Base-by-base conservation (phyloP, 2,797 vertebrate genomes). In the Hoplostethus atlanticus region DNA sequence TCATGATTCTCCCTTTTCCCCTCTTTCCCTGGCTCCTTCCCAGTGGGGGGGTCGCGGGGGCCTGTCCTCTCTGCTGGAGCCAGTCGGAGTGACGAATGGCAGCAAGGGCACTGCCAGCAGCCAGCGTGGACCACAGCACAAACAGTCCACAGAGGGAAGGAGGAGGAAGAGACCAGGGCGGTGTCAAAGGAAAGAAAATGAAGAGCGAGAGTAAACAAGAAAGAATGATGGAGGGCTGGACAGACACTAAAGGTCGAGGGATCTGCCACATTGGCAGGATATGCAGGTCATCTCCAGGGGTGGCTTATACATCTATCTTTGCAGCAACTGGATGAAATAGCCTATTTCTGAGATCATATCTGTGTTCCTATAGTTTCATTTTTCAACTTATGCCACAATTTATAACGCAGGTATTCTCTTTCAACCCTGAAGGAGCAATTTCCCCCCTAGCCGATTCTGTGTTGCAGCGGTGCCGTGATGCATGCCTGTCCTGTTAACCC, bases 31-130 rank as follows among this genome's bases (percentile, higher is more conserved):
- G 38, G 73, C 76, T 76, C 75, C 68, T 77, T 81, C 79, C 84
- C 83, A 81, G 76, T 79, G 77, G 78, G 76, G 65, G 80, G 87
- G 85, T 89, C 86, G 88, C 48, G 69, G 78, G 78, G 80, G 63
- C 71, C 77, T 85, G 87, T 90, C 84, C 88, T 87, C 80, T 87
- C 86, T 77, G 74, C 80, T 88, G 82, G 73, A 88, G 83, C 84
- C 75, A 71, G 83, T 83, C 69, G 76, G 80, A 90, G 84, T 89
- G 89, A 92, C 52, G 50, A 89, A 90, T 84, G 85, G 80, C 84
- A 86, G 71, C 77, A 28, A 21, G 56, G 66, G 85, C 79, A 63
- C 65, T 59, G 88, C 81, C 80, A 75, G 86, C 52, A 60, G 89
- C 84, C 81, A 48, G 55, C 56, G 13, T 7, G 30, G 21, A 40